These are phyloP conservation scores for Deroptyus accipitrinus DNA, from an alignment of 2,113 vertebrate species.

Conservation along the genomic window DNA sequence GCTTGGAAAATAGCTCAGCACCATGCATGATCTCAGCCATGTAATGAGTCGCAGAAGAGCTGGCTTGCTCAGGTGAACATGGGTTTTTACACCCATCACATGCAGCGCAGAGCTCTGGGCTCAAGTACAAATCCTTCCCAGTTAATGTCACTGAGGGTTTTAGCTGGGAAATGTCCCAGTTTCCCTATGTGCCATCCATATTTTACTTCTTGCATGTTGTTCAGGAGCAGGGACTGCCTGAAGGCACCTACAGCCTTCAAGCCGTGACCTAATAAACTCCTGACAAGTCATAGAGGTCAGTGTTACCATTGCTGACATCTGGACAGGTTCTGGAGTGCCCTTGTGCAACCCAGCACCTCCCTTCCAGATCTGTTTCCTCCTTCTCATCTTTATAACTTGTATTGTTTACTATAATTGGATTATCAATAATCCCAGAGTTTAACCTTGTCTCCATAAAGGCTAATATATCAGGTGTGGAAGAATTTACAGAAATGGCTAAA, in stretches of 20 bases:
- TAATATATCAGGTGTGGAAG: not conserved
- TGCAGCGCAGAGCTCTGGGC: fast-evolving
- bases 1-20: not conserved
- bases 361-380: not conserved
- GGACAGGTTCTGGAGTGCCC: not conserved
- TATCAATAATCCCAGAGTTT: not conserved
- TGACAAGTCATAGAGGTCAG: not conserved
- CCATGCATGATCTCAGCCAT: not conserved
- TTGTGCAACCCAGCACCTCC: not conserved
- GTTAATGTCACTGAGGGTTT: not conserved
- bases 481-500: not conserved
- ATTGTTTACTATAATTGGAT: not conserved
- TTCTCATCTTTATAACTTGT: not conserved
- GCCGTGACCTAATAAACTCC: not conserved
- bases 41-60: not conserved
- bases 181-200: fast-evolving
- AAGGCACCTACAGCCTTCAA: not conserved
- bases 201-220: not conserved
- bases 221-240: not conserved
- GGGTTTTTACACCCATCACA: not conserved
- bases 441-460: not conserved
- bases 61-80: not conserved
- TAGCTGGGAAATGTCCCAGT: not conserved
- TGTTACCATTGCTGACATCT: fast-evolving
- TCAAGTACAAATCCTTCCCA: not conserved